phyloP scores from a whole-genome alignment of 53 echinoderm and acorn worm species.

The Patiria pectinifera region DNA sequence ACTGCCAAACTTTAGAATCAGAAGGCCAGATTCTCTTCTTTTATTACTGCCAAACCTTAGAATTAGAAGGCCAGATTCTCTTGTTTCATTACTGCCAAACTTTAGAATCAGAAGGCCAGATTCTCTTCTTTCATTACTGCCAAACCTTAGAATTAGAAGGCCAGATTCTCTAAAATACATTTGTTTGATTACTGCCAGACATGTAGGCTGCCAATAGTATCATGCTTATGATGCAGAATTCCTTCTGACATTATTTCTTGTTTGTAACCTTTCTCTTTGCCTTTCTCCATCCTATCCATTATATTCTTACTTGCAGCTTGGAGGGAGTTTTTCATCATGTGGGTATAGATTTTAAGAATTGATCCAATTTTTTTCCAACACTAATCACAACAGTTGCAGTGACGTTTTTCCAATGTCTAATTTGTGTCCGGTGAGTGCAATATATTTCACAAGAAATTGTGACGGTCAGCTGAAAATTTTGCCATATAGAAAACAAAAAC shows the following conservation, averaged over 20 bases:
- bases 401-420: not conserved
- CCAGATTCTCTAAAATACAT: no score
- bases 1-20: no score
- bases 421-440: not conserved
- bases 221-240: not conserved
- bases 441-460: not conserved
- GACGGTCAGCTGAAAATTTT: not conserved
- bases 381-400: not conserved
- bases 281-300: slow-evolving; percentile 1
- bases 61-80: no score
- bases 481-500: not conserved
- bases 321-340: slow-evolving; percentile 32
- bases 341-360: slow-evolving; percentile 22
- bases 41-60: no score
- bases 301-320: slow-evolving; percentile 23
- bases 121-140: no score
- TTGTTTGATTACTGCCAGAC: no score
- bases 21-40: no score
- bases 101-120: no score
- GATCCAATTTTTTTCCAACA: not conserved
- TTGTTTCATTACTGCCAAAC: no score
- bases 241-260: not conserved
- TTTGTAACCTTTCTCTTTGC: slow-evolving; percentile 6
- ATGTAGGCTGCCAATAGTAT: no score
- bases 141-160: no score